A percentile compares a stretch with the other conserved stretches of the same genome.
Conservation (phyloP, 2,797 vertebrate genomes). For the Sebastolobus altivelis region DNA sequence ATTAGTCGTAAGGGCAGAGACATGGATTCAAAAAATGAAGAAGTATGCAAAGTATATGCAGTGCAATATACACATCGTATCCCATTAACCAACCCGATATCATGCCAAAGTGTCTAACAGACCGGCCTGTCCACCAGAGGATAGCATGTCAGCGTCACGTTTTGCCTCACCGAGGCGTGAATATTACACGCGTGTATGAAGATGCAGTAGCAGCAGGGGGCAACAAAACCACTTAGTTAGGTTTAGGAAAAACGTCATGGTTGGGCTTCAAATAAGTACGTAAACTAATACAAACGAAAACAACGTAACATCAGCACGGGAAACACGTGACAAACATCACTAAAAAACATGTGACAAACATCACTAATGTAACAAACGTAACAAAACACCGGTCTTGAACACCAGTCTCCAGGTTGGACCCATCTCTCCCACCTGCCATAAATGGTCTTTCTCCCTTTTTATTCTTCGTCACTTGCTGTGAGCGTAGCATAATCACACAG, state of each 20-base stretch:
- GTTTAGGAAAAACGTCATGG: neutral
- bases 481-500: neutral
- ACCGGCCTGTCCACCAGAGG: too few relatives aligned
- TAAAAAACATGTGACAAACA: too few relatives aligned
- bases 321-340: neutral
- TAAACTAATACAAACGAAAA: neutral
- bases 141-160: too few relatives aligned
- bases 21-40: neutral
- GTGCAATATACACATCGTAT: neutral
- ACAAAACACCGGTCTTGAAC: too few relatives aligned
- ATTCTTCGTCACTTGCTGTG: neutral
- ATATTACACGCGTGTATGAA: neutral
- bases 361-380: too few relatives aligned
- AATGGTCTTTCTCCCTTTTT: neutral
- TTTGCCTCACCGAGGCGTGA: neutral
- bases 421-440: rapidly evolving
- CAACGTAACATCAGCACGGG: neutral
- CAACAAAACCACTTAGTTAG: neutral
- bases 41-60: neutral
- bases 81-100: neutral
- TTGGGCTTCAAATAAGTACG: neutral
- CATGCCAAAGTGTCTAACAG: too few relatives aligned
- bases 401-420: neutral
- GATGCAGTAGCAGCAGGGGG: too few relatives aligned
- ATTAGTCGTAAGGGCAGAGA: neutral